Evolutionary conservation across 2,888 invertebrate genomes (phyloP).

Genomic region (Micoletzkya japonica): DNA sequence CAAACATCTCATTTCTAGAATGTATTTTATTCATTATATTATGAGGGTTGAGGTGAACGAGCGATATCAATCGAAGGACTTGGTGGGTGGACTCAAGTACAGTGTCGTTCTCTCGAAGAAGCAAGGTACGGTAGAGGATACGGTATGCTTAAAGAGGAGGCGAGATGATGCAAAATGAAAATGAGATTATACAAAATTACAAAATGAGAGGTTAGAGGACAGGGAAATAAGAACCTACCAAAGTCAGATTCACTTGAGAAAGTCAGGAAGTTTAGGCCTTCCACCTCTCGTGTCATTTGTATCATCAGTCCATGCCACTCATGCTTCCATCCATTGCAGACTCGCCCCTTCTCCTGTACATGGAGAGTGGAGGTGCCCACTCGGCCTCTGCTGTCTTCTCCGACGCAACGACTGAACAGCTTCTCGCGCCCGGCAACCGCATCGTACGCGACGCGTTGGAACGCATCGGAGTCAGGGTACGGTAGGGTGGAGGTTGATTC

Average conservation of each 20-base stretch:
- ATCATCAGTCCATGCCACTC: no score
- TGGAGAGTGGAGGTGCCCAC: conserved; percentile 55
- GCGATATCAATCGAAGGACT: conserved; percentile 55
- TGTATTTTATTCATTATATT: not conserved
- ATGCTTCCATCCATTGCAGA: conserved; percentile 40
- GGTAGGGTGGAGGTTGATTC: not conserved
- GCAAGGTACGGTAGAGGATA: conserved; percentile 36
- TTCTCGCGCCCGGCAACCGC: conserved; percentile 37
- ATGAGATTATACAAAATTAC: no score
- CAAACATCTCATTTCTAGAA: not conserved
- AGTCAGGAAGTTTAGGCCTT: no score
- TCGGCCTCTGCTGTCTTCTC: conserved; percentile 61
- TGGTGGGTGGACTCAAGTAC: conserved; percentile 53
- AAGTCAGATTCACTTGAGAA: no score
- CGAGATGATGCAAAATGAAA: no score
- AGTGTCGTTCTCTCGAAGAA: conserved; percentile 55
- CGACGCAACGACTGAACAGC: conserved; percentile 56
- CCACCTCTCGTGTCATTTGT: no score
- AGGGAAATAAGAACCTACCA: no score
- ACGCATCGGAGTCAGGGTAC: conserved; percentile 42
- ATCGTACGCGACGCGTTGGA: conserved; percentile 36
- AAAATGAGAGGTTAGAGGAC: no score
- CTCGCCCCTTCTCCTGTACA: conserved; percentile 60
- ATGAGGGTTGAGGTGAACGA: conserved; percentile 41
- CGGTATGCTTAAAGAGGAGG: no score